phyloP scores from a whole-genome alignment of 2,888 invertebrate species.

The Lacanobia oleracea region DNA sequence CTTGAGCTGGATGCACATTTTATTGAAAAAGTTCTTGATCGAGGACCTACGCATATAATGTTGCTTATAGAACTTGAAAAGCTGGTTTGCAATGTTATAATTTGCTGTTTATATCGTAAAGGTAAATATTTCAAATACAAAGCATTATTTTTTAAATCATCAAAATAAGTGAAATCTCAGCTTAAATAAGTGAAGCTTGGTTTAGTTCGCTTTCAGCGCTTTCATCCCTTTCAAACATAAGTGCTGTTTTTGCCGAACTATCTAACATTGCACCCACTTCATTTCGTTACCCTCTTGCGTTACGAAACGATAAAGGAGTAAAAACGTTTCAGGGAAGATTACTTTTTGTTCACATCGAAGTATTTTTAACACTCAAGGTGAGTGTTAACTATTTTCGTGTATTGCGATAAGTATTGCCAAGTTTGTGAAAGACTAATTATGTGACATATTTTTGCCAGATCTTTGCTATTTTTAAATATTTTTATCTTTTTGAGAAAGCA shows the following conservation, averaged over 20 bases:
- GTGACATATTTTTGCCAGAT: conserved; percentile 48
- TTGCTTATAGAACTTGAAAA: neutral
- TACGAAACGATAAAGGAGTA: conserved; percentile 51
- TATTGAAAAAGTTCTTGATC: neutral
- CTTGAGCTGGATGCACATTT: neutral
- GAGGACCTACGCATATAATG: too few relatives aligned
- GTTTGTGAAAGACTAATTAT: conserved; percentile 61
- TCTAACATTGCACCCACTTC: conserved; percentile 59
- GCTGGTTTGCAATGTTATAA: neutral
- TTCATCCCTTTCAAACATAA: conserved; percentile 41
- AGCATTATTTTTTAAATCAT: neutral
- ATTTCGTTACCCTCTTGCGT: conserved; percentile 56
- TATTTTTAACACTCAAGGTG: conserved; percentile 61
- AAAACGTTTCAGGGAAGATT: conserved; percentile 46
- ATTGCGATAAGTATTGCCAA: conserved; percentile 59
- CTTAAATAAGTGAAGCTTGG: neutral
- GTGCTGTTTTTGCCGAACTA: conserved; percentile 46
- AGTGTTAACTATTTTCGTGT: conserved; percentile 66
- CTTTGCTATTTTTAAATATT: conserved; percentile 52
- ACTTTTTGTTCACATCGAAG: conserved; percentile 56
- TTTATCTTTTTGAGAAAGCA: conserved; percentile 39
- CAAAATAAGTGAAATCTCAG: neutral
- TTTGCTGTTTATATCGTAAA: too few relatives aligned
- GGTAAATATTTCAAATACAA: neutral
- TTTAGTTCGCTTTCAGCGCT: conserved; percentile 50